Conservation (phyloP, 2,113 vertebrate genomes). For the Nothoprocta pentlandii region DNA sequence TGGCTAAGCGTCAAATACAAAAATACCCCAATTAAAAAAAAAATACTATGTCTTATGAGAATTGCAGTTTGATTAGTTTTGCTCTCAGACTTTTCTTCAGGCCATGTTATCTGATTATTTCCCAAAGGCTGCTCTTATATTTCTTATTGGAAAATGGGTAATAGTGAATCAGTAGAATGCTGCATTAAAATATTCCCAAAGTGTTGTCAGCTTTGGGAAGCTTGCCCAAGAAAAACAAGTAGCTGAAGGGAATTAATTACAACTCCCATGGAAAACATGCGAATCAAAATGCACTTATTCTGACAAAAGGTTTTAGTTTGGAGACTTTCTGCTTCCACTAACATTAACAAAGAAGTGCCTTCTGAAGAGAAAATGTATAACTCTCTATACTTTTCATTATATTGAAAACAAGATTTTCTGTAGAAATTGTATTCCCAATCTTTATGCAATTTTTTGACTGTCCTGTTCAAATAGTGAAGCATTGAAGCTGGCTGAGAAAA, state of each 20-base stretch:
- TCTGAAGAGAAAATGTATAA: not conserved
- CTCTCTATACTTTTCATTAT: not conserved
- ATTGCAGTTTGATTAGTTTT: conserved; percentile 1
- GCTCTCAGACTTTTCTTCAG: not conserved
- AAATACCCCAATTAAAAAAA: not conserved
- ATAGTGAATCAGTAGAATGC: not conserved
- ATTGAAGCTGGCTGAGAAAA: not conserved
- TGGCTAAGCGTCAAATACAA: not conserved
- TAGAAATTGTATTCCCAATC: not conserved
- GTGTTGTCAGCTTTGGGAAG: not conserved
- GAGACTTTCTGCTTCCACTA: not conserved
- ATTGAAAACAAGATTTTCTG: fast-evolving
- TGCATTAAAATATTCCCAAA: not conserved
- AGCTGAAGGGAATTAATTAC: not conserved
- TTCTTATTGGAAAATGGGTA: not conserved
- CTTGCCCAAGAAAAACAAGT: fast-evolving
- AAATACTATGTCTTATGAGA: not conserved
- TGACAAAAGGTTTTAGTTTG: not conserved
- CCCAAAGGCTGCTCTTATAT: not conserved
- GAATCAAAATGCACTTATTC: not conserved
- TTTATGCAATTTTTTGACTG: not conserved
- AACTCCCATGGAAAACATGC: not conserved
- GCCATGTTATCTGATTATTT: not conserved
- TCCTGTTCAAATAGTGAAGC: fast-evolving
- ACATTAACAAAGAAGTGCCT: not conserved